Conservation (phyloP, 2,113 vertebrate genomes). For the Gyps fulvus region DNA sequence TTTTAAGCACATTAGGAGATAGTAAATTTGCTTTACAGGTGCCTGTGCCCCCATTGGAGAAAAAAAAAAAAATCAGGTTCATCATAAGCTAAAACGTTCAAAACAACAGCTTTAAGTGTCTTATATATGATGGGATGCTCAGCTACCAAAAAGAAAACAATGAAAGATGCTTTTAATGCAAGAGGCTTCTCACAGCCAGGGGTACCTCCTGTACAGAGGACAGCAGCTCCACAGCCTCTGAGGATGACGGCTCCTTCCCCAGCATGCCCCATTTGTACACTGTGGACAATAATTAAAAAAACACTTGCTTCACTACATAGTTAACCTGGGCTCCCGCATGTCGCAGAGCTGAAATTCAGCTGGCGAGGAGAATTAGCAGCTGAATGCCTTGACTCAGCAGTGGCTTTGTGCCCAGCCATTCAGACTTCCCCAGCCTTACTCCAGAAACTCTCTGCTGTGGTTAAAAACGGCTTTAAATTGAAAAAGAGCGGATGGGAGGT, state of each 20-base stretch:
- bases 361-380: neutral
- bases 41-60: neutral
- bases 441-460: neutral
- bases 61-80: neutral
- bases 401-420: neutral
- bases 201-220: neutral
- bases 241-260: accelerated
- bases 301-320: neutral
- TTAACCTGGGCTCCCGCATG: neutral
- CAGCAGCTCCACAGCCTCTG: neutral
- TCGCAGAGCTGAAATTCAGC: neutral
- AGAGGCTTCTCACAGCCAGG: neutral
- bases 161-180: neutral
- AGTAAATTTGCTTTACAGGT: neutral
- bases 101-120: neutral
- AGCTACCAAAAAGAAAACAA: neutral
- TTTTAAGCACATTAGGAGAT: neutral
- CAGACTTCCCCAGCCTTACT: neutral
- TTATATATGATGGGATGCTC: neutral
- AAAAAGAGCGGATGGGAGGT: neutral
- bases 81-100: neutral
- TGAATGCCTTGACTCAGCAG: conserved; percentile 58
- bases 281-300: neutral
- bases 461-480: neutral
- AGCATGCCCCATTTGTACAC: neutral